A percentile compares a stretch with the other conserved stretches of the same genome.
Evolutionary conservation across 2,797 vertebrate species (phyloP).

Genomic region (Tapera naevia): DNA sequence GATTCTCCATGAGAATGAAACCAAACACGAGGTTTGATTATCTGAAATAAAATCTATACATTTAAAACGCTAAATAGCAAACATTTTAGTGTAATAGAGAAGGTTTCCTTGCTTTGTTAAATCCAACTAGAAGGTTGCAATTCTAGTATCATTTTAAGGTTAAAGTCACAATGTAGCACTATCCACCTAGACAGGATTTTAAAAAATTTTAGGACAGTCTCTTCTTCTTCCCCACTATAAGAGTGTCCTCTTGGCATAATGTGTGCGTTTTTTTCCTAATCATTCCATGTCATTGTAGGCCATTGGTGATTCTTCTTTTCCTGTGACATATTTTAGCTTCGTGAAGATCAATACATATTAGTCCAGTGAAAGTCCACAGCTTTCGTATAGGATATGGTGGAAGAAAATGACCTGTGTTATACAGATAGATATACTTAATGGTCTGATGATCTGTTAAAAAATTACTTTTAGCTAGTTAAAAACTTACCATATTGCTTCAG

Average conservation of each 20-base stretch:
- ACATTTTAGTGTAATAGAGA: neutral
- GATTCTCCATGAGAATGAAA: conserved; percentile 78
- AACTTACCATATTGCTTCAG: neutral
- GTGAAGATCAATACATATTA: neutral
- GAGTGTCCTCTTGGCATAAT: neutral
- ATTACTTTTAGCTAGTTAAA: neutral
- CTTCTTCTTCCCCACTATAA: neutral
- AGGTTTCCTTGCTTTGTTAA: neutral
- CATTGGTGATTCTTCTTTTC: neutral
- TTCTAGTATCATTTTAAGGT: neutral
- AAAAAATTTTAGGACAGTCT: neutral
- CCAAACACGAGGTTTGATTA: conserved; percentile 83
- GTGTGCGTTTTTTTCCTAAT: neutral
- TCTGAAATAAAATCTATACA: neutral
- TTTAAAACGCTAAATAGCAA: neutral
- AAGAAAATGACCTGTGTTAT: neutral
- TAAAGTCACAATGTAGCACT: neutral
- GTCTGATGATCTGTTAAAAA: neutral
- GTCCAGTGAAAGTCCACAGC: neutral
- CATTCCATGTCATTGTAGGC: neutral
- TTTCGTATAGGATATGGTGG: neutral
- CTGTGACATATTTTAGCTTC: neutral
- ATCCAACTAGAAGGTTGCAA: neutral
- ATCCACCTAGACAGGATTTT: neutral
- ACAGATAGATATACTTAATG: neutral